Conservation (phyloP, 2,888 invertebrate species). For the Myopa tessellatipennis region DNA sequence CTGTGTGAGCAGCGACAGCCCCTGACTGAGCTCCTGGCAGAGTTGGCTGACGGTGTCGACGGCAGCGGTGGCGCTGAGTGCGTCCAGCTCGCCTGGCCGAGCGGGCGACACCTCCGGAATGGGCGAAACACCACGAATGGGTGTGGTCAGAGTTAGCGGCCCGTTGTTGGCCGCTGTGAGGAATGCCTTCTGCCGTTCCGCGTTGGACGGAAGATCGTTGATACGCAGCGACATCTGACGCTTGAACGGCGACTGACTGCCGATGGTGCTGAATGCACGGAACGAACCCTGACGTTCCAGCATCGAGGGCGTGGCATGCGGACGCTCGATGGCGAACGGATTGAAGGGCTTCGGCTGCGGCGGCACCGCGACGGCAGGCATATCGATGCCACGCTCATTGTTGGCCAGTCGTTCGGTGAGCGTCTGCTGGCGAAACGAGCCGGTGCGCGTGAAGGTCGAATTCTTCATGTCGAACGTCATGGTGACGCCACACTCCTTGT, state of each 20-base stretch:
- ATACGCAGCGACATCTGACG: slow-evolving; percentile 94
- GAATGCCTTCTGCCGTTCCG: slow-evolving; percentile 78
- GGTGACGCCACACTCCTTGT: slow-evolving; percentile 94
- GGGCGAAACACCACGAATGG: slow-evolving; percentile 74
- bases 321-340: slow-evolving; percentile 94
- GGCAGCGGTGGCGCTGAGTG: slow-evolving; percentile 45
- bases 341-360: slow-evolving; percentile 78
- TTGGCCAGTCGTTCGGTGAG: slow-evolving; percentile 79
- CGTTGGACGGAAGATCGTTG: slow-evolving; percentile 93
- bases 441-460: slow-evolving; percentile 91
- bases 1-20: slow-evolving; percentile 74
- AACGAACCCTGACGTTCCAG: slow-evolving; percentile 96
- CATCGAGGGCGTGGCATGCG: slow-evolving; percentile 94
- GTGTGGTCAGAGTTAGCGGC: slow-evolving; percentile 56
- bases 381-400: slow-evolving; percentile 69
- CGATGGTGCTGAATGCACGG: slow-evolving; percentile 84
- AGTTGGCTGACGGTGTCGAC: slow-evolving; percentile 76
- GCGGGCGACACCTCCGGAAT: slow-evolving; percentile 81
- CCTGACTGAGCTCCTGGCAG: slow-evolving; percentile 81
- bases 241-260: slow-evolving; percentile 91
- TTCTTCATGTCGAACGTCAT: slow-evolving; percentile 92
- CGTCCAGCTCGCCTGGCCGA: slow-evolving; percentile 54
- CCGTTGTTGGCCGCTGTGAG: slow-evolving; percentile 62
- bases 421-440: slow-evolving; percentile 89
- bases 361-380: slow-evolving; percentile 65